Evolutionary conservation across 2,113 vertebrate species (phyloP), one percentile per base, ranked within the genome.

Genomic region (Ornithorhynchus anatinus): DNA sequence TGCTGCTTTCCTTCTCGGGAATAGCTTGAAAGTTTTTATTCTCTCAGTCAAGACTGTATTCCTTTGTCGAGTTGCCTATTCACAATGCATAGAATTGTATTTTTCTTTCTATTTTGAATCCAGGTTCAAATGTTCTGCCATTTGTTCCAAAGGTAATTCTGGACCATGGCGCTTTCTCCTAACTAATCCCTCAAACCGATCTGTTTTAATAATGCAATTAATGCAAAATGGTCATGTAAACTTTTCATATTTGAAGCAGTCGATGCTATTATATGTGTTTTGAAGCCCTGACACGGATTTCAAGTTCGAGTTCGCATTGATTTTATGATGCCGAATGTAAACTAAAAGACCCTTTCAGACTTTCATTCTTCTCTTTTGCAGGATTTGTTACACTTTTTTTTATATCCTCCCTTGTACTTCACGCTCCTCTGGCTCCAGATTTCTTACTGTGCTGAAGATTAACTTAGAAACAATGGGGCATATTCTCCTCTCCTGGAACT

Each of bases 301-400:
- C 60, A 45, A 86, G 47, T 73, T 84, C 74, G 73, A 81, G 70
- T 60, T 67, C 61, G 75, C 65, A 72, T 47, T 80, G 79, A 84
- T 82, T 86, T 85, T 74, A 78, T 43, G 40, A 69, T 75, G 59
- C 75, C 80, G 68, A 64, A 82, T 71, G 77, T 87, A 77, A 65
- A 84, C 56, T 85, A 69, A 61, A 58, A 85, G 75, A 77, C 32
- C 70, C 45, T 88, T 82, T 75, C 43, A 52, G 67, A 62, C 59
- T 88, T 89, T 86, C 64, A 64, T 89, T 89, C 70, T 87, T 82
- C 50, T 92, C 62, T 76, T 77, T 87, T 88, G 82, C 76, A 88
- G 81, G 85, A 89, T 81, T 80, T 82, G 75, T 86, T 84, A 86
- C 61, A 88, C 72, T 81, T 84, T 67, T n/a, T n/a, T n/a, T 70